Evolutionary conservation across 2,888 invertebrate genomes (phyloP).

Genomic region (Drosophila basisetae): DNA sequence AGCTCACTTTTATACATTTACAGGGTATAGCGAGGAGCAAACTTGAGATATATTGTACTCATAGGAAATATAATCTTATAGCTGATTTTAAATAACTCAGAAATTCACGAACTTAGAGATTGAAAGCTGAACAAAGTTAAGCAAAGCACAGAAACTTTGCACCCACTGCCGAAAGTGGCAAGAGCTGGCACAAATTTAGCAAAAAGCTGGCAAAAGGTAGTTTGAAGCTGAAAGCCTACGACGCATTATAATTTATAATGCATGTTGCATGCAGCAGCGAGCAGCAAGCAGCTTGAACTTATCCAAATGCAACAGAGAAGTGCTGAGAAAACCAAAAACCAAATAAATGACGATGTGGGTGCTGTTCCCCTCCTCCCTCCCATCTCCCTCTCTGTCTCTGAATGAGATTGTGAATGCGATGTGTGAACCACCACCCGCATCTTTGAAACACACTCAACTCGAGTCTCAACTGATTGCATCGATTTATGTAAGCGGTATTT

Average conservation of each 20-base stretch:
- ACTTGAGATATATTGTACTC: background rate
- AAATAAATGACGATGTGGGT: constrained; percentile 16
- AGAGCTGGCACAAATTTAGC: constrained; percentile 1
- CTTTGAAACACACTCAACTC: constrained; percentile 44
- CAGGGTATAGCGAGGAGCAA: background rate
- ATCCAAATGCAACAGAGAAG: constrained; percentile 39
- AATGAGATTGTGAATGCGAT: background rate
- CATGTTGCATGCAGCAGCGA: constrained; percentile 25
- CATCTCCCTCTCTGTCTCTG: no score
- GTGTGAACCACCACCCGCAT: constrained; percentile 28
- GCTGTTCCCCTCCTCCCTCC: background rate
- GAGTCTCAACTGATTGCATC: constrained; percentile 31
- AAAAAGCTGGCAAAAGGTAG: constrained; percentile 6
- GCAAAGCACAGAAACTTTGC: constrained; percentile 22
- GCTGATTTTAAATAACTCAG: constrained; percentile 19
- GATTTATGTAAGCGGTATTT: constrained; percentile 25
- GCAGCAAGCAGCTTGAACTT: constrained; percentile 25
- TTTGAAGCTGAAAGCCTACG: constrained; percentile 25
- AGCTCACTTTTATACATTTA: background rate
- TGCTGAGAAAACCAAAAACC: constrained; percentile 14
- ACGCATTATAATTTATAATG: constrained; percentile 53
- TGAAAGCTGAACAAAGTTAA: constrained; percentile 13
- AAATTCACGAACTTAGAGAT: constrained; percentile 23
- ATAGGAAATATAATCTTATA: constrained; percentile 31
- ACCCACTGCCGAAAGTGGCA: constrained; percentile 2